Conservation (phyloP, 2,113 vertebrate species). For the Lepidiolamprologus cunningtoni region DNA sequence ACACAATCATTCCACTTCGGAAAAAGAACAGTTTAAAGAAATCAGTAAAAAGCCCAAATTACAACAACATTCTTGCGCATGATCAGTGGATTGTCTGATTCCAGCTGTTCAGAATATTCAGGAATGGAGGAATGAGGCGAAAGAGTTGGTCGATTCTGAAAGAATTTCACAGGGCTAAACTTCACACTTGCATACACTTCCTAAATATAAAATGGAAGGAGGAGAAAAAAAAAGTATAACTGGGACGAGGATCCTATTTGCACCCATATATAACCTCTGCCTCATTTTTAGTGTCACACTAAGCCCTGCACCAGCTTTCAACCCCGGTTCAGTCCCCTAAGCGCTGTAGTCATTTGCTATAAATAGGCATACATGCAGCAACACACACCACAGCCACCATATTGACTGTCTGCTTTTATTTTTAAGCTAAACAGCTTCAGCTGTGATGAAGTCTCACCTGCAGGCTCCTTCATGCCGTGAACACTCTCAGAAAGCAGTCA, state of each 20-base stretch:
- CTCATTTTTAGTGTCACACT: slow-evolving; percentile 29
- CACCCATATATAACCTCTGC: slow-evolving; percentile 19
- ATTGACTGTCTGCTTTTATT: not conserved
- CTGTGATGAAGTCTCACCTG: not conserved
- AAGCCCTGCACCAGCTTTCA: slow-evolving; percentile 30
- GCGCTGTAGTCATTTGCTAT: slow-evolving; percentile 31
- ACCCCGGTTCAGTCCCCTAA: slow-evolving; percentile 28
- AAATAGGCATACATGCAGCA: slow-evolving; percentile 21
- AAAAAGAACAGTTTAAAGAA: not conserved
- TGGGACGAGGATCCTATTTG: not conserved
- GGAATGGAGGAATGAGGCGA: not conserved
- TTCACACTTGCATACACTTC: not conserved
- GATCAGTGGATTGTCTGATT: not conserved
- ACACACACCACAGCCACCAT: not conserved
- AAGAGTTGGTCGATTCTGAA: not conserved
- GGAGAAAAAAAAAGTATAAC: not conserved
- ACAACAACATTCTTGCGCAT: not conserved
- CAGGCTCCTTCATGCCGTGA: not conserved
- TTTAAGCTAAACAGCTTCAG: not conserved
- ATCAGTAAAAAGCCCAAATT: not conserved
- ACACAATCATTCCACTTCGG: not conserved
- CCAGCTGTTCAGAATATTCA: not conserved
- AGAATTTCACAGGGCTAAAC: not conserved
- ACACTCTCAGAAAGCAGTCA: not conserved
- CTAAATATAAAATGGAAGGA: slow-evolving; percentile 11